Conservation (phyloP, 2,113 vertebrate species). For the Hassar affinis region DNA sequence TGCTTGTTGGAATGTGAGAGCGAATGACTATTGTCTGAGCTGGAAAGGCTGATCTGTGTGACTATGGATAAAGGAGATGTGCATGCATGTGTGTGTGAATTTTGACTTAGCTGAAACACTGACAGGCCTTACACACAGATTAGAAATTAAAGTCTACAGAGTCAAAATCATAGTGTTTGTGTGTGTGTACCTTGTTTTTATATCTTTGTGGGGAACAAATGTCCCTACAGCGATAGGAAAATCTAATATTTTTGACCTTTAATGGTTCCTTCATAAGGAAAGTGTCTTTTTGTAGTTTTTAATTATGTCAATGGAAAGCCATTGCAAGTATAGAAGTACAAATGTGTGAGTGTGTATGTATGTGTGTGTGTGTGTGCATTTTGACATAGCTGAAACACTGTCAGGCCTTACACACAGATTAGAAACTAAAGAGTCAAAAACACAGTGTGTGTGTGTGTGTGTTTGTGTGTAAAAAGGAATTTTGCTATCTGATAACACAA, state of each 20-base stretch:
- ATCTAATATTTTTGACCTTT: too few species aligned
- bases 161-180: background rate
- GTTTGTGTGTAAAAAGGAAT: conserved; percentile 4
- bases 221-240: too few species aligned
- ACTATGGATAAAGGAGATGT: background rate
- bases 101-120: conserved; percentile 8
- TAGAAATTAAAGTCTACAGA: conserved; percentile 25
- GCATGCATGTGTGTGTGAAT: conserved; percentile 27
- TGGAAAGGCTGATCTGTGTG: conserved; percentile 30
- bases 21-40: conserved; percentile 48
- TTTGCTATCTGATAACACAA: conserved; percentile 47
- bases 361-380: conserved; percentile 27
- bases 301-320: too few species aligned
- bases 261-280: too few species aligned
- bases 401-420: conserved; percentile 32
- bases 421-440: conserved; percentile 20
- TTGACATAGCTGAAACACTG: conserved; percentile 8
- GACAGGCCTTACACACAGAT: conserved; percentile 30
- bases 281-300: too few species aligned
- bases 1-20: conserved; percentile 45
- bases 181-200: too few species aligned
- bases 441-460: background rate
- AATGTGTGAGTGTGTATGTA: conserved; percentile 9
- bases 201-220: too few species aligned
- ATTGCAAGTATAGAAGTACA: too few species aligned